A percentile compares a stretch with the other conserved stretches of the same genome.
Evolutionary conservation across 2,888 invertebrate genomes (phyloP).

Genomic region (Dascillus cervinus): DNA sequence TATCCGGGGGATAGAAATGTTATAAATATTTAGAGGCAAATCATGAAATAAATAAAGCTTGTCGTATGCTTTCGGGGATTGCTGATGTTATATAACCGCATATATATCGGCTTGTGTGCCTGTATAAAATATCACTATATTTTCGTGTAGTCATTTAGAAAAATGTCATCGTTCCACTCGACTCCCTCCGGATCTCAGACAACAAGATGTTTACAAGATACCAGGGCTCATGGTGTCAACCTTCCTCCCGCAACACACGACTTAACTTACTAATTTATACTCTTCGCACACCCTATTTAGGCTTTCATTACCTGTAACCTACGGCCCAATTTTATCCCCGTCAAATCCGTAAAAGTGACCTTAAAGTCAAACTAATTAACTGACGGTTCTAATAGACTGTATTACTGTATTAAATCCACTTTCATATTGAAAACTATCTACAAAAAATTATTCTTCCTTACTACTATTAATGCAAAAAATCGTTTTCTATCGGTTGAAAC

Average conservation of each 20-base stretch:
- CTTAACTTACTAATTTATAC: slow-evolving; percentile 21
- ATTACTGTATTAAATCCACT: no score
- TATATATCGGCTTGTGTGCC: slow-evolving; percentile 15
- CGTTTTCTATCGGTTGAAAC: no score
- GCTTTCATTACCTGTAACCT: slow-evolving; percentile 13
- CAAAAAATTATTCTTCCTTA: no score
- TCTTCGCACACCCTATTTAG: slow-evolving; percentile 11
- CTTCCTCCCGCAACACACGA: slow-evolving; percentile 12
- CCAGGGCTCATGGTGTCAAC: slow-evolving; percentile 9
- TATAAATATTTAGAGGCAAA: slow-evolving; percentile 39
- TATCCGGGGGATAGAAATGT: slow-evolving; percentile 34
- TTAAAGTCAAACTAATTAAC: no score
- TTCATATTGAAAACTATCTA: no score
- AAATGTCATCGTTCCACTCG: slow-evolving; percentile 22
- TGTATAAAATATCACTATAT: slow-evolving; percentile 23
- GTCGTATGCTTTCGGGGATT: slow-evolving; percentile 19
- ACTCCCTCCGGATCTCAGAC: slow-evolving; percentile 18
- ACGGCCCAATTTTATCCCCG: no score
- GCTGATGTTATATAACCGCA: slow-evolving; percentile 19
- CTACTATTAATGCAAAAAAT: no score
- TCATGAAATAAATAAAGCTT: slow-evolving; percentile 35
- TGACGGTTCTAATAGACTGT: no score
- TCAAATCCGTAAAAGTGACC: no score
- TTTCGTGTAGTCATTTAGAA: slow-evolving; percentile 25
- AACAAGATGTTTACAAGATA: slow-evolving; percentile 25